Evolutionary conservation across 2,113 vertebrate genomes (phyloP).

Genomic region (Ctenomys sociabilis): DNA sequence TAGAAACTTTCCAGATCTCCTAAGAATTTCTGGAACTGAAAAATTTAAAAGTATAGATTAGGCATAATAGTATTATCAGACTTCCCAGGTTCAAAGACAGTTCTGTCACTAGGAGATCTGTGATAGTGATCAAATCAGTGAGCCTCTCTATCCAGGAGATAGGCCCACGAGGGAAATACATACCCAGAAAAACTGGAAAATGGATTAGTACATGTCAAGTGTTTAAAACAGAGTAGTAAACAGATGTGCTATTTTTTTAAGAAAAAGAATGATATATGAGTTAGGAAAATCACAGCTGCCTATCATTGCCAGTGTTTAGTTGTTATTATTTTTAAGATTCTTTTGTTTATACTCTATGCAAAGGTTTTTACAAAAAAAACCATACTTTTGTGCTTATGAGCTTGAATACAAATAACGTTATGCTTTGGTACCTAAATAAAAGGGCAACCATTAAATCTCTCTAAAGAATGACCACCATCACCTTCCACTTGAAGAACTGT

Average conservation of each 20-base stretch:
- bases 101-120: not conserved
- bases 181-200: not conserved
- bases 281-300: not conserved
- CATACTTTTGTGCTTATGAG: not conserved
- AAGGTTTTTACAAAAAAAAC: not conserved
- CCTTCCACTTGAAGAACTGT: slow-evolving; percentile 3
- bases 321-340: slow-evolving; percentile 19
- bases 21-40: not conserved
- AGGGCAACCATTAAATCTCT: not conserved
- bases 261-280: not conserved
- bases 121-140: not conserved
- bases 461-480: slow-evolving; percentile 6
- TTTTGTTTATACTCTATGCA: not conserved
- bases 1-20: not conserved
- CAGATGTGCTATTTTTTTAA: not conserved
- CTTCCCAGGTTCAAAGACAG: not conserved
- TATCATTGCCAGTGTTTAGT: not conserved
- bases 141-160: not conserved
- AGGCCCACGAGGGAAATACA: not conserved
- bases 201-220: not conserved
- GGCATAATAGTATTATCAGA: not conserved
- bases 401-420: not conserved
- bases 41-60: not conserved
- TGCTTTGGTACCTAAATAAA: slow-evolving; percentile 31
- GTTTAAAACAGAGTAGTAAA: not conserved